Evolutionary conservation across 2,888 invertebrate species (phyloP), one percentile per base, ranked within the genome.

Genomic region (Orthosia gracilis): DNA sequence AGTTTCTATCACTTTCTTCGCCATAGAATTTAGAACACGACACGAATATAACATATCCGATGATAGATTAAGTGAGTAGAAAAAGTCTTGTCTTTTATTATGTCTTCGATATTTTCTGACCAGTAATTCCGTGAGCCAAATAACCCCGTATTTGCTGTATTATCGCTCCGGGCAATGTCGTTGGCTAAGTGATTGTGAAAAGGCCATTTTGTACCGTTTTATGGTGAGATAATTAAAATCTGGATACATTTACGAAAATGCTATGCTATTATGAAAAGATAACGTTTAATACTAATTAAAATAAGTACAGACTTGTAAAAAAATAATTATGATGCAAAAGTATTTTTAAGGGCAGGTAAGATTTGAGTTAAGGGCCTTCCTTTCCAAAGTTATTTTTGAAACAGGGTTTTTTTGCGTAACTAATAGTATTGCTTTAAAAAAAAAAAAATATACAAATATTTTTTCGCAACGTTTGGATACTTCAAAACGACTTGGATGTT

Each of bases 111-210:
- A 88, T 89, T 92, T 90, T 91, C 89, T 91, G 88, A 86, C 76
- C 87, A 89, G 90, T 91, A 90, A 91, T 92, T 92, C 85, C 79
- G 83, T 86, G 87, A 87, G 85, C 89, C 88, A 92, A 91, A 91
- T 90, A 89, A 89, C 89, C 91, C 87, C 78, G 77, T 80, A 83
- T 82, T 85, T 83, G 69, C 78, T 64, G 83, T 88, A 87, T 87
- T 87, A 88, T 67, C 78, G 87, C 86, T 75, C 54, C 69, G 54
- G 82, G 87, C 85, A 78, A 82, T 76, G 67, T 82, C 81, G 67
- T 76, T 80, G 64, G 79, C 75, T 82, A 82, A 85, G 80, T 84
- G 76, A 73, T 75, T 84, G 76, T 74, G 83, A 78, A 85, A 78
- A 80, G 72, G 49, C 59, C 72, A 78, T 74, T 69, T 71, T 75